phyloP scores from a whole-genome alignment of 2,888 invertebrate species.

The Leuctra nigra region DNA sequence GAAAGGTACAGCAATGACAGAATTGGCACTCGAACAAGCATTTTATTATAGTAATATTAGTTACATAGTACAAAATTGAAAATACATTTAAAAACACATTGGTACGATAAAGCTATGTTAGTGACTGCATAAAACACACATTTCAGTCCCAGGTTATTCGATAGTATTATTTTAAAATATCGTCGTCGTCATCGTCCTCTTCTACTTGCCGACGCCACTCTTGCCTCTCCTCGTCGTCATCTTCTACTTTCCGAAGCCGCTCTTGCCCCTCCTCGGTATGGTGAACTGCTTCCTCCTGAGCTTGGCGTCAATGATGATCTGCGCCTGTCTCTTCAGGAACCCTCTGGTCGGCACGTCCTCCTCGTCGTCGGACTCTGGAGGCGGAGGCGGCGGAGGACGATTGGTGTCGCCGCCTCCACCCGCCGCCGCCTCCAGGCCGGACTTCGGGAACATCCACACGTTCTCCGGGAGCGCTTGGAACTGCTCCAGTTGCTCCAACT shows the following conservation, averaged over 20 bases:
- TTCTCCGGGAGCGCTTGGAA: slow-evolving; percentile 20
- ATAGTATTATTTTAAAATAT: too few species aligned
- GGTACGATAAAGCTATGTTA: too few species aligned
- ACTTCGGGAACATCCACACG: slow-evolving; percentile 28
- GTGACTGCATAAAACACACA: too few species aligned
- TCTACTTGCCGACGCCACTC: not conserved
- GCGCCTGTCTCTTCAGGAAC: slow-evolving; percentile 73
- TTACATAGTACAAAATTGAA: too few species aligned
- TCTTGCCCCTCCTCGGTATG: not conserved
- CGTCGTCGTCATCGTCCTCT: too few species aligned
- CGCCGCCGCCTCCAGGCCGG: slow-evolving; percentile 20
- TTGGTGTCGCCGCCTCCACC: slow-evolving; percentile 10
- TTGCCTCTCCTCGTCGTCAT: too few species aligned
- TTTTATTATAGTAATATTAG: too few species aligned
- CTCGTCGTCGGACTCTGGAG: slow-evolving; percentile 53
- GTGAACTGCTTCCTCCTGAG: slow-evolving; percentile 38
- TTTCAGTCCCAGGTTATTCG: too few species aligned
- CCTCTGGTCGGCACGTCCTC: slow-evolving; percentile 77
- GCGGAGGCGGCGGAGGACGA: slow-evolving; percentile 30
- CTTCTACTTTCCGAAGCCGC: too few species aligned
- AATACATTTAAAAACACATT: too few species aligned
- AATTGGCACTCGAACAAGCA: too few species aligned
- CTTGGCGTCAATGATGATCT: slow-evolving; percentile 75
- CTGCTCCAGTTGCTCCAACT: not conserved
- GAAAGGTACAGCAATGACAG: too few species aligned